Evolutionary conservation across 2,113 vertebrate genomes (phyloP).

Genomic region (Chionis minor): DNA sequence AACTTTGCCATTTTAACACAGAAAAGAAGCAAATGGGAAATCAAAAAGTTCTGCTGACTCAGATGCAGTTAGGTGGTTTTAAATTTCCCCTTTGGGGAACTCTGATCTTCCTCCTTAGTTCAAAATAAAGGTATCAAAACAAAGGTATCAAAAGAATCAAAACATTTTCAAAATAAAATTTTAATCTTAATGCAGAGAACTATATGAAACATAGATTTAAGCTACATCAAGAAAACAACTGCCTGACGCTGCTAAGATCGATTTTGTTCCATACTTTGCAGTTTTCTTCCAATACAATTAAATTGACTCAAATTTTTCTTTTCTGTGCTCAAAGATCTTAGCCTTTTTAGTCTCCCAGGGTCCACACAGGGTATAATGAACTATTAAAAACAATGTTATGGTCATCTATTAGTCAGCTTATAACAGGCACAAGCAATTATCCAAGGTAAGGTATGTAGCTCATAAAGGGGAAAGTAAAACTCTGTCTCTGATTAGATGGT

Average conservation of each 20-base stretch:
- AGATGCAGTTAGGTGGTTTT: not conserved
- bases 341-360: not conserved
- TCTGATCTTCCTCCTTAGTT: not conserved
- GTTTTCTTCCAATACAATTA: not conserved
- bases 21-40: not conserved
- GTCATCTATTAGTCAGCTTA: conserved; percentile 2
- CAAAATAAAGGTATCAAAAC: not conserved
- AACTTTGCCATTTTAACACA: not conserved
- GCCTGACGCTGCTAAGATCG: not conserved
- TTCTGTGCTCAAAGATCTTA: not conserved
- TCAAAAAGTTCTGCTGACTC: not conserved
- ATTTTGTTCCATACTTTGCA: not conserved
- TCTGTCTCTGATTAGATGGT: not conserved
- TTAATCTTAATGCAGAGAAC: not conserved
- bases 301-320: not conserved
- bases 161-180: not conserved
- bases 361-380: not conserved
- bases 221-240: not conserved
- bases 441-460: not conserved
- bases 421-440: conserved; percentile 7
- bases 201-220: not conserved
- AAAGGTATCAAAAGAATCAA: not conserved
- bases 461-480: not conserved
- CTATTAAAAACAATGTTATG: not conserved
- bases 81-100: not conserved